phyloP scores from a whole-genome alignment of 2,888 invertebrate genomes.

The Falcaria lacertinaria region DNA sequence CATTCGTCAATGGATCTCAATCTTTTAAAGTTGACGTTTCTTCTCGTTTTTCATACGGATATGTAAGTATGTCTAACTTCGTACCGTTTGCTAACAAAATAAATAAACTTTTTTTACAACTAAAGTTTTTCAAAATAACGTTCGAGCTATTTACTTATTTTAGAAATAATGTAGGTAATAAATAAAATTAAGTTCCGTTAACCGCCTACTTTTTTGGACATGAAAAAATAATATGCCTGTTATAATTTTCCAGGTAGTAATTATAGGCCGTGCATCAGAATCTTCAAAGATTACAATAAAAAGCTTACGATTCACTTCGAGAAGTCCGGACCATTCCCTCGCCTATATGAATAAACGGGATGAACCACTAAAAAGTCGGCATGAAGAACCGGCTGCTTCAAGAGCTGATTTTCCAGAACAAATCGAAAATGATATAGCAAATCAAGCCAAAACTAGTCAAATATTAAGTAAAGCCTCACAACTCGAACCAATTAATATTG shows the following conservation, averaged over 20 bases:
- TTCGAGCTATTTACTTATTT: too few relatives aligned
- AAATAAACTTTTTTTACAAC: too few relatives aligned
- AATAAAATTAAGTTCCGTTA: neutral
- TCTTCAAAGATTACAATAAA: constrained; percentile 11
- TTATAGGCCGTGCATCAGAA: constrained; percentile 11
- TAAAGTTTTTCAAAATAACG: too few relatives aligned
- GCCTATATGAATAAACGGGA: neutral
- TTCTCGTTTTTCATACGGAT: constrained; percentile 11
- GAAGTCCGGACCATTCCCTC: neutral
- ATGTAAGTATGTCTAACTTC: constrained; percentile 24
- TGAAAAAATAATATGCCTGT: too few relatives aligned
- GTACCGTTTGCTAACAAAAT: too few relatives aligned
- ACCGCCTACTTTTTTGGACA: neutral
- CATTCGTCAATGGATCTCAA: constrained; percentile 10
- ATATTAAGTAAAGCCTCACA: too few relatives aligned
- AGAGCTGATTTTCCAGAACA: too few relatives aligned
- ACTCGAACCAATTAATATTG: too few relatives aligned
- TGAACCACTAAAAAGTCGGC: too few relatives aligned
- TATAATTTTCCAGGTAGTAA: constrained; percentile 19
- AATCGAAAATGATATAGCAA: too few relatives aligned
- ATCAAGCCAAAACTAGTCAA: too few relatives aligned
- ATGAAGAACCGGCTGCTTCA: too few relatives aligned
- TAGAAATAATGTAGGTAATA: neutral
- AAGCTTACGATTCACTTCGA: constrained; percentile 9
- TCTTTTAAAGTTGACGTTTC: constrained; percentile 12